Base-by-base conservation (phyloP, 2,888 invertebrate genomes). In the Oligia strigilis region DNA sequence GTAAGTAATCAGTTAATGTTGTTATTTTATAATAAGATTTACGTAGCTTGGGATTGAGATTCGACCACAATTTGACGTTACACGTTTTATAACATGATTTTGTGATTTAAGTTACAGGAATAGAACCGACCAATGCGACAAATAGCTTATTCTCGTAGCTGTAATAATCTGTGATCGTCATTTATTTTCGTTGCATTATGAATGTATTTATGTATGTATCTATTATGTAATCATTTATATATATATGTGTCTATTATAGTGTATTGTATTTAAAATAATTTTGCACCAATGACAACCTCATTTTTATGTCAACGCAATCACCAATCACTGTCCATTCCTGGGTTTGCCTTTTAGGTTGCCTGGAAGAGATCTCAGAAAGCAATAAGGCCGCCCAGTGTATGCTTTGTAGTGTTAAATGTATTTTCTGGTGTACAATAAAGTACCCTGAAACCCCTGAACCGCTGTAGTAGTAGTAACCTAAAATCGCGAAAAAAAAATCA, bases 1-100 rank as follows among this genome's bases (percentile, higher is more conserved):
- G 19, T 14, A 66, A 55, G 46, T 84, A 87, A 78, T 86, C 49
- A 71, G 66, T 60, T 86, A 84, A 83, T 83, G 83, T 67, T n/a
- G 55, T 78, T 65, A 72, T 55, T 65, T 40, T 60, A 40, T 49
- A 23, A 3, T n/a, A 36, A 40, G 55, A 55, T 40, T 65, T 65
- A 55, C 19, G 11, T 81, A 46, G 19, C 2, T 43, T 17, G 11
- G 62, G 36, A 23, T n/a, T n/a, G 19, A 72, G 17, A 13, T n/a
- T 13, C 17, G 6, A 40, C 19, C 60, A 40, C 14, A 14, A 43
- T 43, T 52, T 49, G 11, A 13, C 1, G 2, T 77, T 36, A 8
- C 3, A 14, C 13, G 17, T 75, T 29, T 17, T 14, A 17, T 23
- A 65, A 52, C 11, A 55, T 43, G 17, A 64, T 46, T 60, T 23